phyloP scores from a whole-genome alignment of 2,797 vertebrate species.

The Hydrophis major region DNA sequence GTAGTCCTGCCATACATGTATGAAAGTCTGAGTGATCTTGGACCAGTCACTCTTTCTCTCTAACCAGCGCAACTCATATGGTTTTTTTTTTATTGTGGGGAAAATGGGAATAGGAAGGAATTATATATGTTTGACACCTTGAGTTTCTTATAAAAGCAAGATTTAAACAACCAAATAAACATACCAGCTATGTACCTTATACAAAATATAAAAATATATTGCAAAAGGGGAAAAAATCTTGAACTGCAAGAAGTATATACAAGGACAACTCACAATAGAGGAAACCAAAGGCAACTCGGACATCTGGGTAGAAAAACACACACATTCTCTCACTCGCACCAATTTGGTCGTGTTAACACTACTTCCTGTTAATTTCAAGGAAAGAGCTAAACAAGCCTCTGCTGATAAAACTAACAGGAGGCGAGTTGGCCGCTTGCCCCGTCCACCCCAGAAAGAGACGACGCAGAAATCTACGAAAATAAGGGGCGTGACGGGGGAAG shows the following conservation, averaged over 20 bases:
- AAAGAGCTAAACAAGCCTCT: background rate
- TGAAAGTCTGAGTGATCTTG: background rate
- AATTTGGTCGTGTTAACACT: background rate
- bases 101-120: background rate
- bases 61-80: background rate
- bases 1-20: background rate
- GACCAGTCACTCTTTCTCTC: background rate
- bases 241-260: background rate
- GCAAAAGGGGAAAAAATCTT: background rate
- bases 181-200: background rate
- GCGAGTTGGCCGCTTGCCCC: background rate
- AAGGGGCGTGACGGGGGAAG: background rate
- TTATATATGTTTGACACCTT: background rate
- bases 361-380: background rate
- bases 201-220: background rate
- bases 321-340: background rate
- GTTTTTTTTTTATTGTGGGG: background rate
- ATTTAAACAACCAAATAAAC: background rate
- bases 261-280: background rate
- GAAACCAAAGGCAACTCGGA: no score
- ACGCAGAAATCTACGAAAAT: no score
- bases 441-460: background rate
- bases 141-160: background rate
- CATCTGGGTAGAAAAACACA: no score
- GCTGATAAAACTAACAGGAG: background rate